These are phyloP conservation scores for Tenthredo mesomela DNA, from an alignment of 2,888 invertebrate species.

Conservation along the genomic window DNA sequence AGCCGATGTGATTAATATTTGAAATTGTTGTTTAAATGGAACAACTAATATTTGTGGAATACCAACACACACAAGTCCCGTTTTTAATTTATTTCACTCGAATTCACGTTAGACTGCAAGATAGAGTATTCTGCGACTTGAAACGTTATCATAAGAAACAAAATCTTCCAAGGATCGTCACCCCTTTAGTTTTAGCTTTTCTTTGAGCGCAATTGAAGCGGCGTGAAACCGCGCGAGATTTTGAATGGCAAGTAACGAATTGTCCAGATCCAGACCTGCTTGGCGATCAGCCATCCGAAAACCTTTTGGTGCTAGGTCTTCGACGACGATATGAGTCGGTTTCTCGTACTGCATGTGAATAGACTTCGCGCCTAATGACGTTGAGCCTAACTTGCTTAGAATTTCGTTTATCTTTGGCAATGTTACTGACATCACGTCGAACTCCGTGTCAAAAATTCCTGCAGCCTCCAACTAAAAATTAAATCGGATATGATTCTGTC, in stretches of 20 bases:
- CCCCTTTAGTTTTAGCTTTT: slow-evolving; percentile 76
- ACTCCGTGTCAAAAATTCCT: slow-evolving; percentile 69
- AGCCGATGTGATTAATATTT: not conserved
- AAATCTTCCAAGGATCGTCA: not conserved
- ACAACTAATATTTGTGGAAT: not conserved
- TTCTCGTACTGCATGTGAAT: slow-evolving; percentile 70
- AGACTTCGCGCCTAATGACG: slow-evolving; percentile 66
- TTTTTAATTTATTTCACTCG: not conserved
- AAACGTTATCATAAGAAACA: not conserved
- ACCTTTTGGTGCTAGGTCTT: slow-evolving; percentile 80
- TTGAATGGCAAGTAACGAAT: slow-evolving; percentile 78
- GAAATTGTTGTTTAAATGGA: not conserved
- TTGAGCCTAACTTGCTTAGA: slow-evolving; percentile 55
- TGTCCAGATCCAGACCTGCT: slow-evolving; percentile 80
- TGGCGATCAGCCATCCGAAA: slow-evolving; percentile 80
- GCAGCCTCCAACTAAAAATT: slow-evolving; percentile 59
- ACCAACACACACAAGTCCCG: not conserved
- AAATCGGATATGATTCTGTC: not conserved
- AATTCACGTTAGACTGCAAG: not conserved
- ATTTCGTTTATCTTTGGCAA: slow-evolving; percentile 70
- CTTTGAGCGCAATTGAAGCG: slow-evolving; percentile 79
- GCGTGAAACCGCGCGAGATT: slow-evolving; percentile 81
- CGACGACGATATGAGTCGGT: slow-evolving; percentile 77
- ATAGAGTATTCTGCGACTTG: not conserved
- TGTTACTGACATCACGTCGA: slow-evolving; percentile 70